phyloP scores from a whole-genome alignment of 2,797 vertebrate genomes.

The Eleutherodactylus coqui region DNA sequence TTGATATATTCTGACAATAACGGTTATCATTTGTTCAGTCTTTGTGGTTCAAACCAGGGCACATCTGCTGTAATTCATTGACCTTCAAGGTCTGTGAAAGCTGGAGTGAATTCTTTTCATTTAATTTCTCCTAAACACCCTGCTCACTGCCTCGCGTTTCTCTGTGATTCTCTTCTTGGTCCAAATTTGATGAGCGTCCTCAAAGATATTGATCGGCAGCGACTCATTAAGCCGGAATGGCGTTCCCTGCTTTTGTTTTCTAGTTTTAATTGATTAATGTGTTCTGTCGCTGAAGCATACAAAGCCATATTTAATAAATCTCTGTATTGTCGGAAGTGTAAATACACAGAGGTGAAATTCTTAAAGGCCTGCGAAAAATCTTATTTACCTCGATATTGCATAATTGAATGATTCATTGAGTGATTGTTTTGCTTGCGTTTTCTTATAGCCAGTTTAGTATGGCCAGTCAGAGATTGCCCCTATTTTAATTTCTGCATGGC shows the following conservation, averaged over 20 bases:
- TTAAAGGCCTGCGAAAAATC: neutral
- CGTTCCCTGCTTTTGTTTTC: constrained; percentile 12
- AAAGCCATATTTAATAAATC: neutral
- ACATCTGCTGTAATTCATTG: constrained; percentile 81
- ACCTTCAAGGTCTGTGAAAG: constrained; percentile 80
- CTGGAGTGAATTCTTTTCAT: constrained; percentile 67
- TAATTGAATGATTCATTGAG: neutral
- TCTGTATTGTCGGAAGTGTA: neutral
- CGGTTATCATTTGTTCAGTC: constrained; percentile 69
- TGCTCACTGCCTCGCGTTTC: neutral
- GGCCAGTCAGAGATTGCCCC: neutral
- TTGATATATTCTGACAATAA: constrained; percentile 72
- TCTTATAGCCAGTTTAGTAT: neutral
- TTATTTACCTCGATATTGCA: neutral
- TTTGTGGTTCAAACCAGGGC: constrained; percentile 71
- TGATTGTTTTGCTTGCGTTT: neutral
- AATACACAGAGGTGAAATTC: neutral
- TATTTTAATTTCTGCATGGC: too few relatives aligned
- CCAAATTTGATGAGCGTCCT: constrained; percentile 20
- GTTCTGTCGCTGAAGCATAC: neutral
- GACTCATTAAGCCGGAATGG: constrained; percentile 19
- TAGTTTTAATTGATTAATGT: constrained; percentile 41
- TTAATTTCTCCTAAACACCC: constrained; percentile 44
- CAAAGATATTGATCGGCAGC: constrained; percentile 27
- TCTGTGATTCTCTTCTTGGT: constrained; percentile 1